Base-by-base conservation (phyloP, 1,140 invertebrate genomes). In the Caenorhabditis brenneri region DNA sequence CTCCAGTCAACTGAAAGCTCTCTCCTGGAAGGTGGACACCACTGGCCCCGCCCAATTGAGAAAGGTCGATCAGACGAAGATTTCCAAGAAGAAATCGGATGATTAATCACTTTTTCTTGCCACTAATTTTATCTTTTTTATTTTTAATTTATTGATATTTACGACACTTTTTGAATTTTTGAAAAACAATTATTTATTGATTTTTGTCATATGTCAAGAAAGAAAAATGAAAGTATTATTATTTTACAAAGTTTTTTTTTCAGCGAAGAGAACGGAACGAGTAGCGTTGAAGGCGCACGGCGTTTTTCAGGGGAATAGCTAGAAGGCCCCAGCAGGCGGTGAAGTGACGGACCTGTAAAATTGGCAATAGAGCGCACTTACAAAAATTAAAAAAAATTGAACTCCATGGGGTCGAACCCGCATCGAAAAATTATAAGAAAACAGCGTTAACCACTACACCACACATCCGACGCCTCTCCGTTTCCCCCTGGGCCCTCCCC, bases 241-340 rank as follows among this genome's bases (percentile, higher is more conserved):
- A 6, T 51, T 58, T 29, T 58, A 29, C 29, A 10, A 58, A 29
- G 6, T 31, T 31, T 58, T 58, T 58, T 58, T 58, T 9, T 74
- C 16, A 74, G n/a, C 65, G 65, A 74, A 74, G 65, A 22, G 65
- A 83, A 65, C 65, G 65, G 33, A 85, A 85, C 9, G 48, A 85
- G 36, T 83, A 85, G 33, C 84, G 53, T 29, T 85, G 84, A 51
- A 85, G 80, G 55, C 81, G 84, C 0, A 85, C 84, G 9, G 55
- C 65, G 27, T 79, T 78, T 51, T 65, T 36, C 74, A 84, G 4
- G 1, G 80, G 69, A 48, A 80, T 65, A n/a, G 81, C 81, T 81
- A 80, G 33, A 79, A 65, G 53, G 31, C 49, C 80, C 51, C 65
- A 58, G 33, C 51, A 58, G 0, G 80, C 81, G 39, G 33, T 60